A percentile compares a stretch with the other conserved stretches of the same genome.
phyloP scores from a whole-genome alignment of 2,113 vertebrate species.

The Rhegmatorhina hoffmannsi region DNA sequence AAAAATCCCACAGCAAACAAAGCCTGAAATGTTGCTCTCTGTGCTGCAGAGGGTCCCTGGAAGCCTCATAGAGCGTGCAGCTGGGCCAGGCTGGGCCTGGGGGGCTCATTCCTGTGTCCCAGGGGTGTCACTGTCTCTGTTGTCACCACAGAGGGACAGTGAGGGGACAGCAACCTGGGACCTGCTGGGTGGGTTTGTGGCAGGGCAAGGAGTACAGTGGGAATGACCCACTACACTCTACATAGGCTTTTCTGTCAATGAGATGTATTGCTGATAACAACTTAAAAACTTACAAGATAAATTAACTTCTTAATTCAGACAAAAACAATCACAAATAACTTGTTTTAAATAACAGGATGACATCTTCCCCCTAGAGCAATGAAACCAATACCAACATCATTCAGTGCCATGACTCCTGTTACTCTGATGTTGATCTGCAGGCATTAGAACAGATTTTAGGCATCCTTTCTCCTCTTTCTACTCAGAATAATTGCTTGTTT shows the following conservation, averaged over 20 bases:
- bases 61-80: background rate
- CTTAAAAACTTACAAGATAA: background rate
- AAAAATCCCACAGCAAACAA: background rate
- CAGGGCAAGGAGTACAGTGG: slow-evolving; percentile 63
- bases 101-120: background rate
- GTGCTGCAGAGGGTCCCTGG: background rate
- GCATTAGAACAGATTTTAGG: background rate
- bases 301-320: background rate
- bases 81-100: background rate
- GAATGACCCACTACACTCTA: slow-evolving; percentile 78
- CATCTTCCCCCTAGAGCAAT: background rate
- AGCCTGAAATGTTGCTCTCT: background rate
- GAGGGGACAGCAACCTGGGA: background rate
- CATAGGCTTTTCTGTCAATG: background rate
- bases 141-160: background rate
- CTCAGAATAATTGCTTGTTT: background rate
- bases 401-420: background rate
- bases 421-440: background rate
- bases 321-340: background rate
- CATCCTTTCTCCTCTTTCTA: background rate
- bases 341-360: background rate
- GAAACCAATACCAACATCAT: background rate
- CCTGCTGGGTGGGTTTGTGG: background rate
- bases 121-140: background rate
- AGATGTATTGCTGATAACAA: background rate